Percentiles rank a stretch among this genome's conserved stretches.
Conservation (phyloP, 2,113 vertebrate genomes). For the Calonectris borealis region DNA sequence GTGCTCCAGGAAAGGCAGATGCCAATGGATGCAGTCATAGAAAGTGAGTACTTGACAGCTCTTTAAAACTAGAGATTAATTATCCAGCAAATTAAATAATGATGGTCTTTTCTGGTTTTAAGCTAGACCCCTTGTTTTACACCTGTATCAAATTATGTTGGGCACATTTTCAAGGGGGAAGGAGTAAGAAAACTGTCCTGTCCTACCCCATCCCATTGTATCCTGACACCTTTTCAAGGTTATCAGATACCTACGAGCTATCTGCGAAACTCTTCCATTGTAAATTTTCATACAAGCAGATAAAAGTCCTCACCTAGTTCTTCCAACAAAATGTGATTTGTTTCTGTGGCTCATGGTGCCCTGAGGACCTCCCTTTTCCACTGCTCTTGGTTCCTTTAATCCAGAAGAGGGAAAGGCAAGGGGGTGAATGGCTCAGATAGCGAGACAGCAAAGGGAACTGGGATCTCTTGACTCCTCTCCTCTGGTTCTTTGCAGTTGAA, state of each 20-base stretch:
- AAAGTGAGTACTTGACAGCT: neutral
- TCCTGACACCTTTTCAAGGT: neutral
- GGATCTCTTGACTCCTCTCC: neutral
- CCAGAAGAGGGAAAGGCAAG: neutral
- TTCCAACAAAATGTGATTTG: neutral
- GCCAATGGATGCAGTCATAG: neutral
- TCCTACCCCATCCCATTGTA: too few species aligned
- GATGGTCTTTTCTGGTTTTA: neutral
- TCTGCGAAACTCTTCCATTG: neutral
- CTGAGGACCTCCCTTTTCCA: neutral
- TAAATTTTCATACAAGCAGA: neutral
- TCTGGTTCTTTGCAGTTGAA: neutral
- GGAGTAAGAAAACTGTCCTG: neutral
- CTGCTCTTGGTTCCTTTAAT: neutral
- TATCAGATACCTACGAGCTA: neutral
- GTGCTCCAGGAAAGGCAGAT: neutral
- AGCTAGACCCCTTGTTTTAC: neutral
- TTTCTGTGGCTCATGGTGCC: neutral
- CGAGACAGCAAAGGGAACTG: neutral
- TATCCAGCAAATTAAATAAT: neutral
- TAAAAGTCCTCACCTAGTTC: neutral
- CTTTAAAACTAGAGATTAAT: neutral
- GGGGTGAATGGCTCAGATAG: neutral
- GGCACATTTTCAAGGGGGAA: neutral
- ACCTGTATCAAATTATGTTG: neutral